Base-by-base conservation (phyloP, 2,888 invertebrate genomes). In the Amblyteles armatorius region DNA sequence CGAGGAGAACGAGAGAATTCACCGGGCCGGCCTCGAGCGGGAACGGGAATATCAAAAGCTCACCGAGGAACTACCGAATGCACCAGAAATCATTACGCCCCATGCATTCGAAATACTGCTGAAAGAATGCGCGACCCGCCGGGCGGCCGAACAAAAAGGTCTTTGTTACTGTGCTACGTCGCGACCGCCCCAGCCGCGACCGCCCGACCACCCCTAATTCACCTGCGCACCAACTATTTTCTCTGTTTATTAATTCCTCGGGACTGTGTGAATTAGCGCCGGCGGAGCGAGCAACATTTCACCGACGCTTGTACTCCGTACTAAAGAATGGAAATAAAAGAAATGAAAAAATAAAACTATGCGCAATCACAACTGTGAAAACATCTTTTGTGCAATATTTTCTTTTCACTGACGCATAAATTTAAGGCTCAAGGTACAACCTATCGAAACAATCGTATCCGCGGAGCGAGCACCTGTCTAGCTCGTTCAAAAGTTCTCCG, bases 31-130 rank as follows among this genome's bases (percentile, higher is more conserved):
- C 16, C 36, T 81, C 83, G 88, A 86, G 60, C 76, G 84, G 4
- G 86, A 88, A 33, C 87, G 88, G n/a, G 91, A 91, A 77, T 86
- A 88, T 76, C 74, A 86, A 76, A 88, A 84, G 65, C 84, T 90
- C 67, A 85, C 86, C 26, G 86, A 89, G n/a, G 88, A 89, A 68
- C 77, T 91, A 50, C 52, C 89, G 73, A 84, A 87, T n/a, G 88
- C 90, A 79, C 89, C 91, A 44, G 90, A 91, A 76, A 87, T 87
- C 74, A 84, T 90, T 76, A 87, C 85, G 74, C 89, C 90, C n/a
- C 90, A 89, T 80, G 90, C 92, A 52, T 91, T 92, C 83, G 89
- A 89, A 84, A 77, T 83, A 29, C 78, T 89, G 73, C 71, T 91
- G 68, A 89, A 88, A 71, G 88, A 91, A 81, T 89, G 88, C 83